These are phyloP conservation scores for Tragelaphus strepsiceros DNA, from an alignment of 2,113 vertebrate genomes.

Conservation along the genomic window DNA sequence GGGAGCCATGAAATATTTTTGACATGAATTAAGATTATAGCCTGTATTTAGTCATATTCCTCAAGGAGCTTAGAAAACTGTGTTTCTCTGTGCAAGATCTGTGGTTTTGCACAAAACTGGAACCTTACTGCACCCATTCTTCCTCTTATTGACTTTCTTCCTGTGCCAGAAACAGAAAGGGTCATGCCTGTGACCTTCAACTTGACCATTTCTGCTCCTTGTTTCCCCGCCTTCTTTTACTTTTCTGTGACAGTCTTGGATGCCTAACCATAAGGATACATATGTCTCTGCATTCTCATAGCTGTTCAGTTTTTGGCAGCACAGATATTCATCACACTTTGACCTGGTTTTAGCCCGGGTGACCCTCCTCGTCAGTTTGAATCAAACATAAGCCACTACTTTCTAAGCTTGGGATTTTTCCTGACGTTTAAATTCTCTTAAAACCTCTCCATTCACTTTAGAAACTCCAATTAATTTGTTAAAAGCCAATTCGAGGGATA, in stretches of 20 bases:
- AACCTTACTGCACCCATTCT: neutral
- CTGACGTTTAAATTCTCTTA: neutral
- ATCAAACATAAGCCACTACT: neutral
- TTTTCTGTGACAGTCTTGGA: neutral
- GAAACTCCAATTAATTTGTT: constrained; percentile 41
- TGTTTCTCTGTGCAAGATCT: neutral
- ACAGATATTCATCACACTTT: neutral
- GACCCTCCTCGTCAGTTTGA: neutral
- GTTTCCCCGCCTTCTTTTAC: neutral
- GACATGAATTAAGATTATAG: neutral
- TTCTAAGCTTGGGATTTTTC: neutral
- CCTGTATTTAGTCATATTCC: neutral
- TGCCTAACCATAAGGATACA: neutral
- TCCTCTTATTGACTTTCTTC: neutral
- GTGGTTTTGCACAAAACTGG: neutral
- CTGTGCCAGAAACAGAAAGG: neutral
- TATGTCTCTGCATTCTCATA: neutral
- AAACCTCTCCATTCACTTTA: constrained; percentile 48
- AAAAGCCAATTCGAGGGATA: constrained; percentile 42
- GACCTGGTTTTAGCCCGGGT: neutral
- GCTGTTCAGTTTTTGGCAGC: neutral
- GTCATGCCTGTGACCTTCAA: neutral
- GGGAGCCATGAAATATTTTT: neutral
- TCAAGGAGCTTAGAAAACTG: neutral
- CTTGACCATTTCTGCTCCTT: neutral